Evolutionary conservation across 2,888 invertebrate species (phyloP).

Genomic region (Eucriotettix oculatus): DNA sequence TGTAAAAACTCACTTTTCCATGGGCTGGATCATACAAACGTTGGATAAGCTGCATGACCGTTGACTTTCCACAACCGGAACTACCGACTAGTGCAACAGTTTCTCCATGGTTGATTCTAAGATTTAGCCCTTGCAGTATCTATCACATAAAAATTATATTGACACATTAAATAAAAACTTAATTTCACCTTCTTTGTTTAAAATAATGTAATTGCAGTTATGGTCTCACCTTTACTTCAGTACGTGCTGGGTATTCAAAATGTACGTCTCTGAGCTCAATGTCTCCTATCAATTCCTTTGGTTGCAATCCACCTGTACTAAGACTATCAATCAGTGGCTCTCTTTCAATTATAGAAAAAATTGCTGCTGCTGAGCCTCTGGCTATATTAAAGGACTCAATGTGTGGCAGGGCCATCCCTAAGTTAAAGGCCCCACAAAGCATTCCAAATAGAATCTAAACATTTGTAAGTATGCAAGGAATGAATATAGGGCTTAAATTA

Average conservation of each 20-base stretch:
- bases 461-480: no score
- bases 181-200: background rate
- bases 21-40: conserved; percentile 50
- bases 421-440: conserved; percentile 57
- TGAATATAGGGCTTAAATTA: no score
- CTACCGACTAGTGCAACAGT: conserved; percentile 59
- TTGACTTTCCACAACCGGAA: conserved; percentile 71
- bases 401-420: conserved; percentile 57
- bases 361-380: conserved; percentile 49
- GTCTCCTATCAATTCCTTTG: conserved; percentile 38
- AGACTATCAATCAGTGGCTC: conserved; percentile 53
- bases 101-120: conserved; percentile 44
- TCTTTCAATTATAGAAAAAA: conserved; percentile 58
- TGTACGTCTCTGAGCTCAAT: conserved; percentile 48
- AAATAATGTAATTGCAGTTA: background rate
- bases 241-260: conserved; percentile 63
- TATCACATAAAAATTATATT: conserved; percentile 16
- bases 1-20: conserved; percentile 29
- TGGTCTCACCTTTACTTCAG: conserved; percentile 41
- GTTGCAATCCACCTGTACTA: conserved; percentile 39
- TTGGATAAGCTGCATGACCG: conserved; percentile 57
- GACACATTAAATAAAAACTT: background rate
- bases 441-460: conserved; percentile 59
- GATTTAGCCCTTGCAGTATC: conserved; percentile 49
- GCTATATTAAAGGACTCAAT: conserved; percentile 58